A percentile compares a stretch with the other conserved stretches of the same genome.
Evolutionary conservation across 2,797 vertebrate species (phyloP).

Genomic region (Florisuga fusca): DNA sequence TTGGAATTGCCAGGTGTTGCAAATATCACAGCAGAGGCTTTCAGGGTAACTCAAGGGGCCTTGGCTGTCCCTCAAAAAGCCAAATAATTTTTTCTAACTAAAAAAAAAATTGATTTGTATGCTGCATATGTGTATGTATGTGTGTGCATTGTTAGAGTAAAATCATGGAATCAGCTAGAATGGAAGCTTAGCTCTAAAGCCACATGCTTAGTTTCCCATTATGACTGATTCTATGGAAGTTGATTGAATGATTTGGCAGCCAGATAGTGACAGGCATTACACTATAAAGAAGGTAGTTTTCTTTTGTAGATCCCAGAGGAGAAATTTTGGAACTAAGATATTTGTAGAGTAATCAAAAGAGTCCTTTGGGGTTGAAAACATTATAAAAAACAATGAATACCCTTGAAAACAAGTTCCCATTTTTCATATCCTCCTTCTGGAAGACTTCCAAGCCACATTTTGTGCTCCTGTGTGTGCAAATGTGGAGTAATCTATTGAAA

Average conservation of each 20-base stretch:
- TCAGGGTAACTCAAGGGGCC: background rate
- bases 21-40: background rate
- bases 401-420: background rate
- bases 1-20: background rate
- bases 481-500: background rate
- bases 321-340: background rate
- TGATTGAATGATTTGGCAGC: conserved; percentile 15
- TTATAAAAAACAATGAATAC: background rate
- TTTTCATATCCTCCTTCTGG: background rate
- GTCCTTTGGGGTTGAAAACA: background rate
- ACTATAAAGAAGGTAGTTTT: background rate
- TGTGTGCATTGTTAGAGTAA: background rate
- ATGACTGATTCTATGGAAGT: background rate
- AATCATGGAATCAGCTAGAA: background rate
- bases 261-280: background rate
- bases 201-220: background rate
- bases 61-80: background rate
- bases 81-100: background rate
- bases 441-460: background rate
- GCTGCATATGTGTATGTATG: accelerated
- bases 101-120: background rate
- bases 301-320: background rate
- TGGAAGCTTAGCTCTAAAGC: conserved; percentile 2
- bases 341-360: conserved; percentile 27
- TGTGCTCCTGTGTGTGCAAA: background rate